Evolutionary conservation across 2,888 invertebrate species (phyloP), one percentile per base, ranked within the genome.

Genomic region (Argynnis bischoffii): DNA sequence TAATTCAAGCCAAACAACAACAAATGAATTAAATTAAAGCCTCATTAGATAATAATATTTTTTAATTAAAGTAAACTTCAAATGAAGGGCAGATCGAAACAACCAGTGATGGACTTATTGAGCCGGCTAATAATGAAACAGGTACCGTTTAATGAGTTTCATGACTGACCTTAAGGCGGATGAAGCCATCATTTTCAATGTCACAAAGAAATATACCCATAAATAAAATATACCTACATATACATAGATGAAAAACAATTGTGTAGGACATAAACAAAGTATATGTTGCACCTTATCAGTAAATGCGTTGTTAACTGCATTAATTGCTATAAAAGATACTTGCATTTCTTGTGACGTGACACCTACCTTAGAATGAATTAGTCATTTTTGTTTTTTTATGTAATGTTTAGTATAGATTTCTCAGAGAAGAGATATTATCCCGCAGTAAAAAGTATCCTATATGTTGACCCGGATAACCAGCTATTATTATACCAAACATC

Each of bases 101-200:
- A n/a, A 21, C 57, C 18, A 21, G 18, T 53, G 41, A 18, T 53
- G 31, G 31, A 54, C 26, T 50, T 21, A 55, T 61, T 55, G 55
- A 61, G 41, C 31, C 57, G 13, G 16, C 47, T 55, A 50, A 66
- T 66, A 66, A 66, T 55, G 50, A 64, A 50, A 41, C 61, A 63
- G 61, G 69, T 63, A 69, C 53, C 31, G 55, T 21, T 60, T 64
- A 69, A 69, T 66, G 64, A 70, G 26, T 26, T 65, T 69, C 60
- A 66, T 65, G 69, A 48, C n/a, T 74, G 72, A 69, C 72, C 73
- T 72, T 66, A 67, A 64, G 66, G 69, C 72, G 67, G 68, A 70
- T 72, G 66, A 64, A 70, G 60, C 67, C 55, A 63, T 65, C 64
- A 64, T 63, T 73, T 71, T 72, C 74, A 75, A 76, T 72, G 74